Evolutionary conservation across 2,113 vertebrate species (phyloP).

Genomic region (Thalassarche chlororhynchos): DNA sequence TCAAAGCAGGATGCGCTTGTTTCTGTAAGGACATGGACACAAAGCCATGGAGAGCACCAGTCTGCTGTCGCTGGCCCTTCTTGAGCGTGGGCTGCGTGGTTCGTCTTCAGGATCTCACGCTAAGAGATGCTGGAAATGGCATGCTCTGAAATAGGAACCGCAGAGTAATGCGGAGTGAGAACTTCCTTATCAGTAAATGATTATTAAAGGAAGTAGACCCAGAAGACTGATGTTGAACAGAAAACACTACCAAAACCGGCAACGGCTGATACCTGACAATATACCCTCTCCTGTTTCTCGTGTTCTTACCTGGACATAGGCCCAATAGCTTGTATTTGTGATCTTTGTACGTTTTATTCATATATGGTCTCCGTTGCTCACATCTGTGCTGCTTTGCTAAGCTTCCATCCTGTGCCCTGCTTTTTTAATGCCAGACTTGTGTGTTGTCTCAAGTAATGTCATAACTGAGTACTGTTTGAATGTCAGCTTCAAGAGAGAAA

Average conservation of each 20-base stretch:
- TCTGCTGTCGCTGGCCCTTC: neutral
- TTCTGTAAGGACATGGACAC: neutral
- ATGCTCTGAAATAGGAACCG: neutral
- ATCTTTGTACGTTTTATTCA: neutral
- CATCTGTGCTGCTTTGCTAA: slow-evolving; percentile 5
- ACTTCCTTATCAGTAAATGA: neutral
- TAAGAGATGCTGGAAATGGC: neutral
- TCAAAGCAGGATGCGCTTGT: neutral
- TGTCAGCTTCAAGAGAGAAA: neutral
- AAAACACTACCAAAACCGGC: neutral
- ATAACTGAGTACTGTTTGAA: neutral
- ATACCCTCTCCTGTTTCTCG: neutral
- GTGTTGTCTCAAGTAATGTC: neutral
- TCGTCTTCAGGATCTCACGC: neutral
- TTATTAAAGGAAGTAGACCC: neutral
- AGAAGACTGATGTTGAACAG: neutral
- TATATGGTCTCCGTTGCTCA: neutral
- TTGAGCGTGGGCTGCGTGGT: accelerated
- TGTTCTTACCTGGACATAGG: neutral
- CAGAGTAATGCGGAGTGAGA: neutral
- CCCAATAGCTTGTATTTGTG: neutral
- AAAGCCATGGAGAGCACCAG: neutral
- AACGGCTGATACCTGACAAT: neutral
- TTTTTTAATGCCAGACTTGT: neutral
- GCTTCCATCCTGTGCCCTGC: neutral